phyloP scores from a whole-genome alignment of 1,140 invertebrate species.

The Drosophila miranda region DNA sequence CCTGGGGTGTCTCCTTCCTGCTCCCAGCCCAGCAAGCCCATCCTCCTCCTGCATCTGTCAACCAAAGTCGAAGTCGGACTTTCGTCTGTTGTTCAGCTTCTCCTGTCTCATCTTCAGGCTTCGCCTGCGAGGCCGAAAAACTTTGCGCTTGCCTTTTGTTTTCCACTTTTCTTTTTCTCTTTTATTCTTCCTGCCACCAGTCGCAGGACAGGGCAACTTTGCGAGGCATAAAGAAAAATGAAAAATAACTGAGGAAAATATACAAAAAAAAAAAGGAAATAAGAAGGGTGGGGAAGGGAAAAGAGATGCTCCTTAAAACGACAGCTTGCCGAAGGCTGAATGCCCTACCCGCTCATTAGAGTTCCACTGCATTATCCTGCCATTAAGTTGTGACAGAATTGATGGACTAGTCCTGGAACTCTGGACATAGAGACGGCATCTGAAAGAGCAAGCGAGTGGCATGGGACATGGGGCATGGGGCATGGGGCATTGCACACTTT shows the following conservation, averaged over 20 bases:
- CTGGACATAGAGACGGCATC: no score
- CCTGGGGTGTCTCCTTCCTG: background rate
- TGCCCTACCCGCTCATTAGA: slow-evolving; percentile 5
- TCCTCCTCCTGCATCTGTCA: slow-evolving; percentile 34
- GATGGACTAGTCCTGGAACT: slow-evolving; percentile 12
- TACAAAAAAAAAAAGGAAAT: slow-evolving; percentile 13
- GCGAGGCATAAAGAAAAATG: slow-evolving; percentile 53
- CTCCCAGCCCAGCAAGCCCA: background rate
- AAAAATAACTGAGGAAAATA: slow-evolving; percentile 44
- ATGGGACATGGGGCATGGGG: no score
- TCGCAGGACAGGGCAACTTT: slow-evolving; percentile 39
- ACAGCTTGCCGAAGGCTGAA: slow-evolving; percentile 16
- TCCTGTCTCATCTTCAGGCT: slow-evolving; percentile 23
- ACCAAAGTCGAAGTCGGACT: slow-evolving; percentile 53
- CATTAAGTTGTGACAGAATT: background rate
- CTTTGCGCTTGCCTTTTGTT: slow-evolving; percentile 63
- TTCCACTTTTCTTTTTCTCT: slow-evolving; percentile 17
- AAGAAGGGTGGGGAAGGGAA: slow-evolving; percentile 16
- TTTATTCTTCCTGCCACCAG: slow-evolving; percentile 30
- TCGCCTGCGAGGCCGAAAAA: slow-evolving; percentile 47
- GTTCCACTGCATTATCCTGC: no score
- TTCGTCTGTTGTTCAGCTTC: slow-evolving; percentile 39
- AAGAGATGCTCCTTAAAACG: background rate
- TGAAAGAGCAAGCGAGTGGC: no score
- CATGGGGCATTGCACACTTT: slow-evolving; percentile 31